Conservation (phyloP, 2,888 invertebrate species). For the Allacma fusca region DNA sequence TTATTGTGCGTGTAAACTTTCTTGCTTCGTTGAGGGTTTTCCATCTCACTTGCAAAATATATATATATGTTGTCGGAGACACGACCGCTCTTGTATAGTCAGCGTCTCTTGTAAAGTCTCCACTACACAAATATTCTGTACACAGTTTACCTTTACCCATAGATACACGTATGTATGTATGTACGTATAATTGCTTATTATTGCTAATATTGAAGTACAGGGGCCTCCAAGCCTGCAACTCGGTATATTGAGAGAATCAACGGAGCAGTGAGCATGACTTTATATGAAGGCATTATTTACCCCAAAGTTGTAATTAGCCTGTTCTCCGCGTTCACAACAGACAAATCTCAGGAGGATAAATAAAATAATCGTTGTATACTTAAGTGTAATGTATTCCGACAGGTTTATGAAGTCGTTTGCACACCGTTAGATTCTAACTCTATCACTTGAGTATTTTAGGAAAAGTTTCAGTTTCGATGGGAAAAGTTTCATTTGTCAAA, state of each 20-base stretch:
- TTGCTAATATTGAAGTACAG: too few species aligned
- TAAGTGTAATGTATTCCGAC: too few species aligned
- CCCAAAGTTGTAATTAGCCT: not conserved
- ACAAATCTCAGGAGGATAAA: not conserved
- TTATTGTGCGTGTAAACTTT: conserved; percentile 8
- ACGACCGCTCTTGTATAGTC: not conserved
- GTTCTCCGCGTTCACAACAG: not conserved
- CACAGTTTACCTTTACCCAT: too few species aligned
- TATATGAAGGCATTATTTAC: conserved; percentile 7
- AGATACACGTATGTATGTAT: too few species aligned
- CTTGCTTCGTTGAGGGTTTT: not conserved
- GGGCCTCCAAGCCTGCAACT: too few species aligned
- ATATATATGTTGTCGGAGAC: not conserved
- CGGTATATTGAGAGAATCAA: conserved; percentile 2
- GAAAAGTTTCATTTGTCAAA: not conserved
- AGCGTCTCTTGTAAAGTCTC: not conserved
- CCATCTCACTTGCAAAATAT: conserved; percentile 1
- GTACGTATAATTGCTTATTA: too few species aligned
- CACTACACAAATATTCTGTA: not conserved
- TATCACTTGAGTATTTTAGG: not conserved
- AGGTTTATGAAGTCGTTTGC: not conserved
- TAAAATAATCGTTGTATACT: not conserved
- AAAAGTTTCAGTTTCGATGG: not conserved
- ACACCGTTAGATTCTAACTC: not conserved
- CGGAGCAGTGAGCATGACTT: not conserved